Base-by-base conservation (phyloP, 1,140 invertebrate genomes). In the Lineus longissimus region DNA sequence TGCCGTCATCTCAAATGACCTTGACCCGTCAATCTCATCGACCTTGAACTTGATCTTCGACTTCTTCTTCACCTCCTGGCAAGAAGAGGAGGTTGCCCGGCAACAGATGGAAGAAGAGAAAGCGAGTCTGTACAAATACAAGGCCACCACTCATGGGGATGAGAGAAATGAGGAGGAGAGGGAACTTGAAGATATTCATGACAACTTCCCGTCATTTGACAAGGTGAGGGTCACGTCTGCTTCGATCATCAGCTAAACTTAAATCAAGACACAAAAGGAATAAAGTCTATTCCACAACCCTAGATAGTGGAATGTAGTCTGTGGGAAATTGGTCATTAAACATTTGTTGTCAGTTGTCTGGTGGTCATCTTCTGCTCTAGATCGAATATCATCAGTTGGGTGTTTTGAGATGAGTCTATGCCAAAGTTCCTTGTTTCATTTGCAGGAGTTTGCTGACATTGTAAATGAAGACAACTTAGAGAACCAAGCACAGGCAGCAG, bases 41-140 rank as follows among this genome's bases (percentile, higher is more conserved):
- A 68, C 69, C 23, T 64, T 79, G 59, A 64, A 65, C 22, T n/a
- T 64, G 15, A 60, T 79, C 13, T 63, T 79, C 17, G 59, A 68
- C 23, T 55, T 66, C 22, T 79, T 79, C 63, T 87, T 91, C 0
- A 73, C 84, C 17, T 81, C 87, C 0, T 97, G 93, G 93, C 86
- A 87, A 72, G 84, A 86, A 47, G 88, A 93, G 65, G 86, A 92
- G 72, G 85, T 87, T 59, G 85, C 87, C 51, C 85, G 86, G 25
- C 85, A 88, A 66, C 83, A 84, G 66, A 86, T 87, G 66, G 86
- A 90, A 65, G 83, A 85, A 36, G 89, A 92, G 70, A 87, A 92
- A 60, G 89, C 92, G 55, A 89, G 87, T 70, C 76, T 96, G 11
- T 97, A 93, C 80, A 87, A 88, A 62, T 91, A 88, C 31, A 93